Conservation (phyloP, 2,113 vertebrate genomes). For the Chaetodon auriga region DNA sequence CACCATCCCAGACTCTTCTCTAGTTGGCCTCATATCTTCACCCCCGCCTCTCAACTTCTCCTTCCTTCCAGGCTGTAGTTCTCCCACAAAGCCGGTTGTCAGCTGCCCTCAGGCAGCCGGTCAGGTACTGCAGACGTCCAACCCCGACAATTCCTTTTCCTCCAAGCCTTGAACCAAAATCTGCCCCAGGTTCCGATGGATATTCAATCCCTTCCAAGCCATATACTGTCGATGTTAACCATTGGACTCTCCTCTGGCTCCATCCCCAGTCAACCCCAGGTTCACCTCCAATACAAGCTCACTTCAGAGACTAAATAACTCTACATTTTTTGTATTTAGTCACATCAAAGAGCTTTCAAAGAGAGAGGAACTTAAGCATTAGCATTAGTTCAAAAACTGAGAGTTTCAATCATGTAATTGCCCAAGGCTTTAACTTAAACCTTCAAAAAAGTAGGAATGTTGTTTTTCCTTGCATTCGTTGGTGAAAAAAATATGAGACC, state of each 20-base stretch:
- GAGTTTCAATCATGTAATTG: conserved; percentile 51
- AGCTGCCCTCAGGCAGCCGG: conserved; percentile 66
- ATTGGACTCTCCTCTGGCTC: conserved; percentile 42
- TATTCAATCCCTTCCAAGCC: conserved; percentile 46
- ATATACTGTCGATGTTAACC: conserved; percentile 27
- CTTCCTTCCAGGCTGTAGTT: conserved; percentile 62
- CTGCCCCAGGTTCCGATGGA: conserved; percentile 30
- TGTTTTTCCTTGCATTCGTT: conserved; percentile 54
- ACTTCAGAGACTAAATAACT: conserved; percentile 63
- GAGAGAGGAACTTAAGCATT: conserved; percentile 52
- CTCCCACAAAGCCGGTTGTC: conserved; percentile 67
- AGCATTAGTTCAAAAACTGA: conserved; percentile 56
- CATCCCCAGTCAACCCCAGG: conserved; percentile 44
- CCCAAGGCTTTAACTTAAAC: conserved; percentile 55
- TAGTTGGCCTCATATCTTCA: conserved; percentile 70
- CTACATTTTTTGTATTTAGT: conserved; percentile 57
- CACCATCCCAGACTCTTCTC: conserved; percentile 76
- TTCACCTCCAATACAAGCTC: conserved; percentile 53
- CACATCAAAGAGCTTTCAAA: conserved; percentile 75
- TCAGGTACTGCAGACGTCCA: conserved; percentile 41
- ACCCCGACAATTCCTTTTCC: conserved; percentile 46
- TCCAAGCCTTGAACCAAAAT: conserved; percentile 56
- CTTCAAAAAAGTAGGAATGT: conserved; percentile 47
- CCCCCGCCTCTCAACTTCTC: conserved; percentile 68
- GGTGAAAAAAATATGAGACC: conserved; percentile 7